These are phyloP conservation scores for Muscicapa comitata DNA, from an alignment of 2,797 vertebrate genomes.

Conservation along the genomic window DNA sequence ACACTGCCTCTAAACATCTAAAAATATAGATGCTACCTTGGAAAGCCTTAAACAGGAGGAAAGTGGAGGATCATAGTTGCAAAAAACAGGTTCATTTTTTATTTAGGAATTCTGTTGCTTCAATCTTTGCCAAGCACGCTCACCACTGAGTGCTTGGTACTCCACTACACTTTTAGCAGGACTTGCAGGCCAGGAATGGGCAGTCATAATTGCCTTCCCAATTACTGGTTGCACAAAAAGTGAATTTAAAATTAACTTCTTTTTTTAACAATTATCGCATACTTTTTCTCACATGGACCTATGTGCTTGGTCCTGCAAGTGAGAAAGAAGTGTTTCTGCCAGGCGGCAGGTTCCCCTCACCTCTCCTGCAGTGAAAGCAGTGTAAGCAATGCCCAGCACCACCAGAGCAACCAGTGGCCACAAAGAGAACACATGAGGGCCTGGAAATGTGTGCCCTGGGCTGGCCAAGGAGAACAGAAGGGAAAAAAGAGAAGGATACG, in stretches of 20 bases:
- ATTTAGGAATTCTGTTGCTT: background rate
- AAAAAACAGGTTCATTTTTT: background rate
- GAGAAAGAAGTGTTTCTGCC: background rate
- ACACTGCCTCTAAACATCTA: background rate
- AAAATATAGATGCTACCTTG: background rate
- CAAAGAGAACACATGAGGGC: background rate
- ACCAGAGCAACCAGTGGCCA: background rate
- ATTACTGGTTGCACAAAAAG: background rate
- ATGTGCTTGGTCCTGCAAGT: background rate
- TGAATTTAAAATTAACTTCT: background rate
- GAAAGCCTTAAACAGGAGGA: background rate
- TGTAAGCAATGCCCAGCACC: rapidly evolving
- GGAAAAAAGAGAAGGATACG: background rate
- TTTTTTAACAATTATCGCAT: background rate
- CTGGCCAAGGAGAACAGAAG: background rate
- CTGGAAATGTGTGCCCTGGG: background rate
- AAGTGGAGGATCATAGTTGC: background rate
- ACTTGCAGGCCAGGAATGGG: background rate
- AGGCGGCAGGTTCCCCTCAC: background rate
- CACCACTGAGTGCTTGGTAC: background rate
- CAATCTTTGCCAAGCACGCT: background rate
- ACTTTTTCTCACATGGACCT: background rate
- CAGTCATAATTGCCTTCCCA: background rate
- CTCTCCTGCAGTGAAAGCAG: background rate
- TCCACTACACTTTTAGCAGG: background rate